Base-by-base conservation (phyloP, 2,113 vertebrate species). In the Equus quagga region DNA sequence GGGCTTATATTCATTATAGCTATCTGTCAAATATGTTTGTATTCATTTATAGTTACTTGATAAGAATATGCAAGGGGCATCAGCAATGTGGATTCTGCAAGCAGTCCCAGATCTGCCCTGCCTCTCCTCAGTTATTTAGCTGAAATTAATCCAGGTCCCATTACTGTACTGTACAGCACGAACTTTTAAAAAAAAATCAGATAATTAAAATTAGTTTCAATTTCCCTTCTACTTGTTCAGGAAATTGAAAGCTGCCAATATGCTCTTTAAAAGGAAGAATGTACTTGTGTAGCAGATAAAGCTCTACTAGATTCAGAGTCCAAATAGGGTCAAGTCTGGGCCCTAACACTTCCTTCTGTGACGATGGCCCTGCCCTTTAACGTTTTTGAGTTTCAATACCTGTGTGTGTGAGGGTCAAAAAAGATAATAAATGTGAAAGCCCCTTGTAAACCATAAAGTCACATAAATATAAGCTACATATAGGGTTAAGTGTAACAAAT, bases 201-300 rank as follows among this genome's bases (percentile, higher is more conserved):
- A 36, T 95, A 94, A 62, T 70, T 93, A 76, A 91, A 93, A 88
- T 90, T 60, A 18, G 2, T 95, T 76, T 81, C 36, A 67, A 28
- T 69, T 78, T 94, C 26, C 49, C 73, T 87, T 94, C 80, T 76
- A 36, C 81, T 81, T 79, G 54, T 65, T 80, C 62, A 91, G 88
- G 62, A 97, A 97, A 78, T 26, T 90, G n/a, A 94, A 93, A 91
- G 62, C 41, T 79, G 72, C 44, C 58, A 85, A 83, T 31, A 23
- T 46, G 69, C 31, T 73, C 60, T 96, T 92, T 70, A 49, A 76
- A 91, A 69, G 33, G 51, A 60, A 92, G 64, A 88, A 54, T 78
- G 23, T 72, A 41, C 90, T 72, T 92, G 41, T 58, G 24, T 9
- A 46, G 19, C 44, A 60, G 69, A 72, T 87, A 36, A 89, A 80